Base-by-base conservation (phyloP, 2,113 vertebrate species). In the Chunga burmeisteri region DNA sequence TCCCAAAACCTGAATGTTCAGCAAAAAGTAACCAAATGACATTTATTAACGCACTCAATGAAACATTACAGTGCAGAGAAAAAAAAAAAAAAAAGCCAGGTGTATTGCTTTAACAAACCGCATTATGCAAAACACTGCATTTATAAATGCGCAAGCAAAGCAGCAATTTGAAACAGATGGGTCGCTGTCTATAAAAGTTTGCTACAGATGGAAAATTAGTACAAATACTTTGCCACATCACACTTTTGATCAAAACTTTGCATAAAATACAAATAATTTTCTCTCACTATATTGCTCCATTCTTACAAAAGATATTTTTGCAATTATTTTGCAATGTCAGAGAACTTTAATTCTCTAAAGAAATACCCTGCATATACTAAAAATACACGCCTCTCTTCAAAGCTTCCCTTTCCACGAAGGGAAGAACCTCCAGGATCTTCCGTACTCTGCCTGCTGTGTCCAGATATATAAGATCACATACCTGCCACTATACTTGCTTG, bases 101-200 rank as follows among this genome's bases (percentile, higher is more conserved):
- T 82, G 66, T 65, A 34, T 67, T 97, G 94, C 56, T 95, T 94
- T 95, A 96, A 94, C 93, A 85, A 97, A 96, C 26, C 86, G 89
- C 95, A 98, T 97, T 96, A 96, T 94, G 89, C 79, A 97, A 97
- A 98, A 78, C 80, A 92, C 61, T 80, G 72, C 94, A 95, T 96
- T 92, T 92, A 94, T 92, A 93, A 95, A 95, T 38, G 56, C 36
- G 49, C 77, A 94, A 96, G 94, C 80, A 96, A 96, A 97, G 94
- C 81, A 96, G 80, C 79, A 81, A 68, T 97, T 97, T 91, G 91
- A 93, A 98, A 91, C 98, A 98, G 97, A 97, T 97, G 96, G 97
- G 89, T 96, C 96, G 96, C 96, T 97, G 92, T 50, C 81, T 82
- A 93, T 47, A 91, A 55, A 90, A 94, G 91, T 93, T 98, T 94